A percentile compares a stretch with the other conserved stretches of the same genome.
phyloP scores from a whole-genome alignment of 2,113 vertebrate genomes.

The Clinocottus analis region DNA sequence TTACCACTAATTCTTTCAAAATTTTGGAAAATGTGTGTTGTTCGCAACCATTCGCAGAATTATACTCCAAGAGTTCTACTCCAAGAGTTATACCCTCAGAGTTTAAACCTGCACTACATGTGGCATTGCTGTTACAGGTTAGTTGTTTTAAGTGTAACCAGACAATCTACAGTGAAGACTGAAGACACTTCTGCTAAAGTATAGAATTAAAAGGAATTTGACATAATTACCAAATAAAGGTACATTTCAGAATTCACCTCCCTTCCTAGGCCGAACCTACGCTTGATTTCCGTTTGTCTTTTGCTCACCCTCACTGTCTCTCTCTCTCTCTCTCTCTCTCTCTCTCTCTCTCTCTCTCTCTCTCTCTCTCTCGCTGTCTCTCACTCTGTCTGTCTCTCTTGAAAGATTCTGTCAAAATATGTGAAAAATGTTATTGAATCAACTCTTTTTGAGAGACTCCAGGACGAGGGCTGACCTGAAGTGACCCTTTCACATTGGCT shows the following conservation, averaged over 20 bases:
- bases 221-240: slow-evolving; percentile 39
- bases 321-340: background rate
- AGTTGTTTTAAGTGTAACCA: background rate
- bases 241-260: slow-evolving; percentile 24
- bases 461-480: background rate
- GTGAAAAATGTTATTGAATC: background rate
- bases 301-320: too few relatives aligned
- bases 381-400: background rate
- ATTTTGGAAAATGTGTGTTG: too few relatives aligned
- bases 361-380: background rate
- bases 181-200: background rate
- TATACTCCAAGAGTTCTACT: too few relatives aligned
- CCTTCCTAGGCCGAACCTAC: slow-evolving; percentile 1
- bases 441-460: background rate
- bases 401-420: slow-evolving; percentile 7
- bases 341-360: slow-evolving; percentile 7
- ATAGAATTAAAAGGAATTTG: slow-evolving; percentile 3
- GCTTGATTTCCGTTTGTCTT: slow-evolving; percentile 3
- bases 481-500: background rate
- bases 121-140: background rate
- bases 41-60: too few relatives aligned
- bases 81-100: too few relatives aligned
- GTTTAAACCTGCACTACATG: background rate
- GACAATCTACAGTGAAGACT: background rate
- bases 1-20: too few relatives aligned